Evolutionary conservation across 1,140 invertebrate species (phyloP), one percentile per base, ranked within the genome.

Genomic region (Sminthurides bifidus): DNA sequence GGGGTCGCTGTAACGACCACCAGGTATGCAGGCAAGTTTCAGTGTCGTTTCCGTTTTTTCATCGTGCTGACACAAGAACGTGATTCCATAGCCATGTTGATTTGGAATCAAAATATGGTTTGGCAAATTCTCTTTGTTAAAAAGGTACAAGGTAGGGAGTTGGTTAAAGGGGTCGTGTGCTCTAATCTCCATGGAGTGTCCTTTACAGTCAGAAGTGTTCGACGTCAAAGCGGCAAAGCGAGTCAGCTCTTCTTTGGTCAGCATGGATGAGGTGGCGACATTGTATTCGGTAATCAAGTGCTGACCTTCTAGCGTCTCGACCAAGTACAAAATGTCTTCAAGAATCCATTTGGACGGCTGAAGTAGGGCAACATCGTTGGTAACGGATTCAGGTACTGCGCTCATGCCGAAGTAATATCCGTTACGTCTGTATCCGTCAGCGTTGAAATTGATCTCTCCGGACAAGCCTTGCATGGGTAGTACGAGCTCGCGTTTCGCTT

Each of bases 81-180:
- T 61, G 2, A 65, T 43, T n/a, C 63, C 63, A 50, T 50, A 65
- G 5, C 63, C 63, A 35, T 59, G 57, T 31, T 65, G 63, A 46
- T 65, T 65, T 4, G 63, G 59, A 30, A 65, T 44, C 12, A 65
- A 15, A 10, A 65, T 29, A 33, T 48, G 50, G 2, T 52, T 14
- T 1, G 63, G 63, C 3, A 65, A 37, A 38, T 52, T 61, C 19
- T 55, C 27, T 27, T 29, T 15, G 19, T 31, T 44, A 44, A 65
- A 65, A 10, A 35, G 6, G 38, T 58, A 61, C 6, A 17, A 44
- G 31, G 51, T 44, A 21, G 48, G 30, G 23, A 59, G 50, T 54
- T 65, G 59, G 41, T 46, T 65, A 43, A 65, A 61, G 2, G 63
- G 63, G 24, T 65, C 63, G 46, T 60, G 52, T 2, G 56, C 45